Evolutionary conservation across 2,888 invertebrate species (phyloP).

Genomic region (Epinotia brunnichana): DNA sequence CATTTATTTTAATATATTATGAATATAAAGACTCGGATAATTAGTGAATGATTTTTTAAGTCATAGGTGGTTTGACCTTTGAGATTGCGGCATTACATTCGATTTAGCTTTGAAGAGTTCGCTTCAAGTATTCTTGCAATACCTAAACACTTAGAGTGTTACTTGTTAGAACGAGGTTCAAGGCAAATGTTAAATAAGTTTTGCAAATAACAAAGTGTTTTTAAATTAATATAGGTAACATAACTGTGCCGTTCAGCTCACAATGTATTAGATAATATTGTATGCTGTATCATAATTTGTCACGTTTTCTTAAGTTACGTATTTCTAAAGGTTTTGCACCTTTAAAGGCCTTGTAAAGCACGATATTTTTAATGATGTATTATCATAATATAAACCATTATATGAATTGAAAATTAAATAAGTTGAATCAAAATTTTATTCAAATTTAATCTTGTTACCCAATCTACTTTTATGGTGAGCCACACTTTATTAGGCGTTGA

Average conservation of each 20-base stretch:
- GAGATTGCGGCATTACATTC: neutral
- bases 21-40: neutral
- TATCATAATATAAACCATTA: constrained; percentile 36
- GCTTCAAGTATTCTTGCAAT: constrained; percentile 20
- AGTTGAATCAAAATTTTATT: constrained; percentile 49
- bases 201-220: constrained; percentile 23
- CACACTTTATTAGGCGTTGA: constrained; percentile 31
- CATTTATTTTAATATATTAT: neutral
- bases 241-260: neutral
- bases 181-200: constrained; percentile 21
- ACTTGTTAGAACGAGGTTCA: constrained; percentile 29
- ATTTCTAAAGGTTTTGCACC: constrained; percentile 20
- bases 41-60: neutral
- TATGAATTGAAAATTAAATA: constrained; percentile 47
- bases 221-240: constrained; percentile 9
- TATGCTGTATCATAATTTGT: neutral
- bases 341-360: constrained; percentile 30
- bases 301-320: neutral
- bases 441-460: constrained; percentile 44
- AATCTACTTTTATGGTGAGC: constrained; percentile 30
- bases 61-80: neutral
- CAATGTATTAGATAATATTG: constrained; percentile 2
- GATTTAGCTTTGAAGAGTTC: neutral
- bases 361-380: constrained; percentile 32
- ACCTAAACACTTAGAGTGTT: constrained; percentile 9